phyloP scores from a whole-genome alignment of 2,888 invertebrate species.

The Amaurobius ferox region DNA sequence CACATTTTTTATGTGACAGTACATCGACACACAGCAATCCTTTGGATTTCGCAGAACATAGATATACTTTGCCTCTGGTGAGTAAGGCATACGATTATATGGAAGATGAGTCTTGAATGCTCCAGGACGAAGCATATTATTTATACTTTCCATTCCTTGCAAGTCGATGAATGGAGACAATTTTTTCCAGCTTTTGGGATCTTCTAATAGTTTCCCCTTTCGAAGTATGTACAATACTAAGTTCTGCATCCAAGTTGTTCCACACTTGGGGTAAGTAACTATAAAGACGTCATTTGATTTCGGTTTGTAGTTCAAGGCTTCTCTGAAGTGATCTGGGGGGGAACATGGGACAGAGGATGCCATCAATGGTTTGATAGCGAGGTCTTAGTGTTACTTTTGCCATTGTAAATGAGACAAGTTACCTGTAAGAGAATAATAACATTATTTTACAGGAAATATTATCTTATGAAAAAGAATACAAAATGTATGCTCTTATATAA shows the following conservation, averaged over 20 bases:
- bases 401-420: too few relatives aligned
- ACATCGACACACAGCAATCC: constrained; percentile 78
- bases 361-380: constrained; percentile 17
- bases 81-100: constrained; percentile 55
- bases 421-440: too few relatives aligned
- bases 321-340: constrained; percentile 27
- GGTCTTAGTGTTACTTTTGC: background rate
- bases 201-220: constrained; percentile 38
- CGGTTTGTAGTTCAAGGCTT: constrained; percentile 58
- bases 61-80: constrained; percentile 74
- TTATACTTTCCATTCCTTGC: constrained; percentile 24
- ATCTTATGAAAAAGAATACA: too few relatives aligned
- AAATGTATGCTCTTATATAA: too few relatives aligned
- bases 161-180: constrained; percentile 54
- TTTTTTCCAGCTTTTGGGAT: background rate
- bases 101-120: constrained; percentile 75
- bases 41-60: constrained; percentile 79
- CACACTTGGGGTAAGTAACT: constrained; percentile 71
- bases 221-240: constrained; percentile 48
- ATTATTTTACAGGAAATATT: too few relatives aligned
- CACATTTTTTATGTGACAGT: constrained; percentile 74
- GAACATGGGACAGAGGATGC: constrained; percentile 17
- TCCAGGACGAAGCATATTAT: constrained; percentile 50
- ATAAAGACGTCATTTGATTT: constrained; percentile 56
- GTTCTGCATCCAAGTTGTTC: constrained; percentile 70